These are phyloP conservation scores for Cervus canadensis DNA, from an alignment of 2,113 vertebrate species.

Conservation along the genomic window DNA sequence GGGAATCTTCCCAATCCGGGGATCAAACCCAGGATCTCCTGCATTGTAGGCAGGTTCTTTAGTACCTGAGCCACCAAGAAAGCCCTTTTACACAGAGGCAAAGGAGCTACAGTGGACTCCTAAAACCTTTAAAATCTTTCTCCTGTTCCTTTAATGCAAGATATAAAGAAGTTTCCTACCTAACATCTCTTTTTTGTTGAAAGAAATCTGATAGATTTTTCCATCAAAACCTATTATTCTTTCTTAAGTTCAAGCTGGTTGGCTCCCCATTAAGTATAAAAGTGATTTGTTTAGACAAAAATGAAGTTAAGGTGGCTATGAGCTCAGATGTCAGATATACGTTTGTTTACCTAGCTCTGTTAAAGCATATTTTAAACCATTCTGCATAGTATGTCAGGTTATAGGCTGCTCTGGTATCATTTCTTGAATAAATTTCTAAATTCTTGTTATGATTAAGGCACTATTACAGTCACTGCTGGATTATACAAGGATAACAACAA, in stretches of 20 bases:
- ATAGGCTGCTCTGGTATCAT: slow-evolving; percentile 18
- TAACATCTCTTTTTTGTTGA: not conserved
- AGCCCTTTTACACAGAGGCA: not conserved
- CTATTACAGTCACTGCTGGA: not conserved
- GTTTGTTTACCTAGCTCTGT: not conserved
- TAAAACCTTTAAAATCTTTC: not conserved
- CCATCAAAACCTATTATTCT: not conserved
- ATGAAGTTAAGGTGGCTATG: not conserved
- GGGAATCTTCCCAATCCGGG: not conserved
- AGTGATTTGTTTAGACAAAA: not conserved
- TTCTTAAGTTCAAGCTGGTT: not conserved
- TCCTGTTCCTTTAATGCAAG: not conserved
- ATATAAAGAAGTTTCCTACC: not conserved
- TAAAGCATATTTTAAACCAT: slow-evolving; percentile 19
- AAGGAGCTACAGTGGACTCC: not conserved
- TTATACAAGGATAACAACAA: slow-evolving; percentile 8
- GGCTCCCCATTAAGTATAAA: not conserved
- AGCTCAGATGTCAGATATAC: not conserved
- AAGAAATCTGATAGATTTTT: slow-evolving; percentile 1
- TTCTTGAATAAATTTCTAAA: slow-evolving; percentile 35
- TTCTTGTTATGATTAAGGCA: slow-evolving; percentile 57
- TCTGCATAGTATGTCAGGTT: slow-evolving; percentile 30
- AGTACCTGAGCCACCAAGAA: not conserved
- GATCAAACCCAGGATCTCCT: not conserved
- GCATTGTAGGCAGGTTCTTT: not conserved